A percentile compares a stretch with the other conserved stretches of the same genome.
Conservation (phyloP, 2,797 vertebrate species). For the Meda fulgida region DNA sequence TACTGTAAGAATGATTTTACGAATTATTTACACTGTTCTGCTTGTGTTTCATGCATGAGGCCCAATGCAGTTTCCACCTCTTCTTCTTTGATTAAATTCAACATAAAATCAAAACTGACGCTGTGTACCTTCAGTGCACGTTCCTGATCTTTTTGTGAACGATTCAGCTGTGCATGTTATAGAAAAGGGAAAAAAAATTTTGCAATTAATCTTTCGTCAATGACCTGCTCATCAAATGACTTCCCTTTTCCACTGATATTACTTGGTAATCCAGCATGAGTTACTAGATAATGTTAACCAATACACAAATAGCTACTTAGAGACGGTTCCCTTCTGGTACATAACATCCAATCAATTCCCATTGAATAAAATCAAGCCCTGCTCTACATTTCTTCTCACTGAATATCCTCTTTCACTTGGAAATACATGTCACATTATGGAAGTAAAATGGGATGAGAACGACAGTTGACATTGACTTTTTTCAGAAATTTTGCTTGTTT, state of each 20-base stretch:
- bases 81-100: neutral
- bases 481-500: neutral
- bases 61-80: neutral
- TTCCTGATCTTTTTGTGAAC: neutral
- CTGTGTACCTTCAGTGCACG: neutral
- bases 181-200: too few relatives aligned
- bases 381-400: neutral
- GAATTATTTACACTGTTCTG: neutral
- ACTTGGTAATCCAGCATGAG: neutral
- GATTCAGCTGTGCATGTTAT: neutral
- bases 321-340: neutral
- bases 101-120: neutral
- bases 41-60: neutral
- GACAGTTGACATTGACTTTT: neutral
- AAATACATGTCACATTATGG: neutral
- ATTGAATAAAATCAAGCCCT: neutral
- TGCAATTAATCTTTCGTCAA: neutral
- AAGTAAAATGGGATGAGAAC: neutral
- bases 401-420: neutral
- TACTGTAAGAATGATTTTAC: neutral
- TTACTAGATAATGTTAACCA: neutral
- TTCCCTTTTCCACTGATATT: neutral
- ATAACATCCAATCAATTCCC: neutral
- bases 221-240: constrained; percentile 2
- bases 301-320: neutral